These are phyloP conservation scores for Auanema freiburgensis DNA, from an alignment of 2,888 invertebrate genomes.

Conservation along the genomic window DNA sequence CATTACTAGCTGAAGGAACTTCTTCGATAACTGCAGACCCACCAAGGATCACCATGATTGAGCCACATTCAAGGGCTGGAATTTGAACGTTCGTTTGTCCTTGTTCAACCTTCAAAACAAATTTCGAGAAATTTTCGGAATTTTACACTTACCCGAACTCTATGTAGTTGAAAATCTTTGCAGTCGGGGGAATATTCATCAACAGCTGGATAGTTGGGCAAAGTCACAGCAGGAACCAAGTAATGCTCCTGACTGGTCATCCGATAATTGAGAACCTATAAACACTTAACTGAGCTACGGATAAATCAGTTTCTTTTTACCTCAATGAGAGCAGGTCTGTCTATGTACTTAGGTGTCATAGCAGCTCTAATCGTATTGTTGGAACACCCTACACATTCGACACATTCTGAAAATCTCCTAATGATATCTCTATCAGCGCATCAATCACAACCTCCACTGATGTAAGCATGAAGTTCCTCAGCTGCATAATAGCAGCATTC, in stretches of 20 bases:
- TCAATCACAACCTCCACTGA: slow-evolving; percentile 77
- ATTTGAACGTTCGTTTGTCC: slow-evolving; percentile 22
- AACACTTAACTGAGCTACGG: background rate
- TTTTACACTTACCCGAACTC: slow-evolving; percentile 38
- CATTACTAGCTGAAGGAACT: slow-evolving; percentile 12
- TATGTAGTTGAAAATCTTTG: slow-evolving; percentile 58
- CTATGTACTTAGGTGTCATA: slow-evolving; percentile 89
- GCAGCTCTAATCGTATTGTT: slow-evolving; percentile 97
- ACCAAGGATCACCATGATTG: slow-evolving; percentile 56
- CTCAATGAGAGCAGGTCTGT: slow-evolving; percentile 79
- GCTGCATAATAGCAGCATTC: slow-evolving; percentile 89
- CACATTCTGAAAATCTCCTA: slow-evolving; percentile 75
- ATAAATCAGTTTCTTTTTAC: slow-evolving; percentile 1
- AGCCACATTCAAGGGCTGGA: slow-evolving; percentile 56
- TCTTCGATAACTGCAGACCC: slow-evolving; percentile 46
- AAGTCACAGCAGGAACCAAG: slow-evolving; percentile 41
- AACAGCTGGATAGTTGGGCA: slow-evolving; percentile 39
- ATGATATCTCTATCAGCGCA: background rate
- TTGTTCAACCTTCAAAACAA: slow-evolving; percentile 13
- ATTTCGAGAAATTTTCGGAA: background rate
- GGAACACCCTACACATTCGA: slow-evolving; percentile 98
- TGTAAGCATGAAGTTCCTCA: slow-evolving; percentile 92
- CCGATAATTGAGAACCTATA: slow-evolving; percentile 77
- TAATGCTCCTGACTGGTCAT: slow-evolving; percentile 59
- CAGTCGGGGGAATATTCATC: slow-evolving; percentile 60